Base-by-base conservation (phyloP, 2,888 invertebrate genomes). In the Pherbina coryleti region DNA sequence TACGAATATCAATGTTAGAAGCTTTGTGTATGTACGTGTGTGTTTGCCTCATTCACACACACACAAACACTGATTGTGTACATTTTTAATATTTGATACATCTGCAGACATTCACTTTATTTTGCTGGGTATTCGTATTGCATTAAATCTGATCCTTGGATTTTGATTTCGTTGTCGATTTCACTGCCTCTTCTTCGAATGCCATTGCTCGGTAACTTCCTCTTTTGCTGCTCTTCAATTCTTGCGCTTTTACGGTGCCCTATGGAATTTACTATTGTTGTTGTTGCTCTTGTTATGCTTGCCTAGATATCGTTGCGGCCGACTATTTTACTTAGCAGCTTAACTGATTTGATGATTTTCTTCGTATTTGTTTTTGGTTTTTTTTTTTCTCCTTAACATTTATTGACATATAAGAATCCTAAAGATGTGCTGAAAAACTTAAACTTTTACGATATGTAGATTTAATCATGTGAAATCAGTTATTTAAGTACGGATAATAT, bases 91-190 rank as follows among this genome's bases (percentile, higher is more conserved):
- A 75, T 75, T 75, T 78, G 37, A 78, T 75, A 72, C 66, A 75
- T 71, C 78, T 78, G 78, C 78, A 78, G 70, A 57, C 72, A 67
- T 60, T 79, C 71, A 66, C 78, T 78, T 51, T 60, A 55, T 74
- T 79, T 78, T 75, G 73, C 74, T 73, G 71, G 71, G 75, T 75
- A 76, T 77, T 79, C 73, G 77, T 82, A 83, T 85, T 84, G 83
- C 83, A 84, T 83, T 83, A 85, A 86, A 85, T 84, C 85, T 82
- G 82, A 84, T 77, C 75, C 75, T 62, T 71, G 67, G 53, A 34
- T 53, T 31, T 60, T 67, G 64, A 44, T 62, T 67, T 60, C 22
- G 51, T 66, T 55, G 75, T 37, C 62, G 57, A 55, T 44, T 66
- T 69, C 72, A 51, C 37, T 64, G 72, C n/a, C n/a, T 66, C 8